Evolutionary conservation across 2,888 invertebrate species (phyloP), one percentile per base, ranked within the genome.

Genomic region (Clepsis dumicolana): DNA sequence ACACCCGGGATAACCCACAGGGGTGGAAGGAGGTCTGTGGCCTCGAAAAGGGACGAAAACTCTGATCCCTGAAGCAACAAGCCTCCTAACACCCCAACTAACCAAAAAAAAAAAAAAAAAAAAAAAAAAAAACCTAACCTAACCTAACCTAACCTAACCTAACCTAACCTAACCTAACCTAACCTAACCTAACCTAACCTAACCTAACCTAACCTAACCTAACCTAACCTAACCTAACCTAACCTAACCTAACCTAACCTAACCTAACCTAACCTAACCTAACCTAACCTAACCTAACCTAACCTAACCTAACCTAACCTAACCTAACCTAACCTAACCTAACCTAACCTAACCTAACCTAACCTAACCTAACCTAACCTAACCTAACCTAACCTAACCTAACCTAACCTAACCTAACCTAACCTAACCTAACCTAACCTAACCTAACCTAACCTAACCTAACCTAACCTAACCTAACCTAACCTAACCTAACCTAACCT

Each of bases 381-480:
- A 52, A 63, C 52, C 52, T 63, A 63, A 63, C 53, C 53, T 63
- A 63, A 61, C 48, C 48, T 61, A 48, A 61, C 48, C 48, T 61
- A 61, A 48, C 61, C 44, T 61, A 48, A 48, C 61, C 48, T 61
- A 48, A 48, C 61, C 48, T 61, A 44, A 61, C 48, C 61, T 59
- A 59, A 59, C 59, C 41, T 41, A 41, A 41, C 41, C 41, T 41
- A 41, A 41, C 41, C 41, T 41, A 41, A 41, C 41, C 41, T 41
- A 41, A 41, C 41, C 41, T 41, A 41, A 41, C 41, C 41, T 41
- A 41, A 41, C 41, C 41, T 41, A 41, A 63, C 41, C 41, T 41
- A 41, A 52, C 63, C 50, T 63, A 63, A 63, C 63, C 44, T 60
- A 41, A 61, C 59, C 35, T 24, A 16, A 29, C 59, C 18, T 16